Base-by-base conservation (phyloP, 1,140 invertebrate species). In the Drosophila equinoxialis region DNA sequence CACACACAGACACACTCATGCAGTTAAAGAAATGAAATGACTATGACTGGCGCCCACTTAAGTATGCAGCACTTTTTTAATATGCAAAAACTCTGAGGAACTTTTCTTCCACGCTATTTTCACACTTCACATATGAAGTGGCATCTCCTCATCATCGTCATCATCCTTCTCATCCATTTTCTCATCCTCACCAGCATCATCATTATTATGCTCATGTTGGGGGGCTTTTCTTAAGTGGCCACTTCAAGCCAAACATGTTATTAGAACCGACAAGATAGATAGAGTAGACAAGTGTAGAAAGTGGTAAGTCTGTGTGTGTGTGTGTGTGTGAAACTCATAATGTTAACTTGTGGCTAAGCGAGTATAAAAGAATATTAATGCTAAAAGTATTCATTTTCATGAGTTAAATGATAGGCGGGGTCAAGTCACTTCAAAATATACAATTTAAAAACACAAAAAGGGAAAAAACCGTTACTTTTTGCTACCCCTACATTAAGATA, bases 31-130 rank as follows among this genome's bases (percentile, higher is more conserved):
- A 23, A 62, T 41, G 60, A 45, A 62, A 42, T 62, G 55, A 54
- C 61, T 67, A 3, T 23, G 45, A 4, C 45, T 51, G 45, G 45
- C 45, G 65, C 59, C 45, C 67, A 64, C 74, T 65, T 77, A 77
- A 77, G 74, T 65, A 77, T 68, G 74, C 74, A 77, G 76, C 74
- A 77, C 74, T 71, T 77, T 77, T 77, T 77, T 71, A 77, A 77
- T 76, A 73, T 65, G 41, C 48, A 68, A 61, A 58, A 61, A 57
- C 57, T 75, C 67, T 61, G 41, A 55, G 72, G 20, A 51, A 51
- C 45, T 51, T 51, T 51, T 51, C 65, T 64, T 60, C 42, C 37
- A 26, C 58, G 68, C 72, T 77, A 71, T 77, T 78, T 73, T 78
- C 76, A 78, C 76, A 78, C 76, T 78, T 78, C 63, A 62, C 62